These are phyloP conservation scores for Scylla paramamosain DNA, from an alignment of 1,140 invertebrate species.

Conservation along the genomic window DNA sequence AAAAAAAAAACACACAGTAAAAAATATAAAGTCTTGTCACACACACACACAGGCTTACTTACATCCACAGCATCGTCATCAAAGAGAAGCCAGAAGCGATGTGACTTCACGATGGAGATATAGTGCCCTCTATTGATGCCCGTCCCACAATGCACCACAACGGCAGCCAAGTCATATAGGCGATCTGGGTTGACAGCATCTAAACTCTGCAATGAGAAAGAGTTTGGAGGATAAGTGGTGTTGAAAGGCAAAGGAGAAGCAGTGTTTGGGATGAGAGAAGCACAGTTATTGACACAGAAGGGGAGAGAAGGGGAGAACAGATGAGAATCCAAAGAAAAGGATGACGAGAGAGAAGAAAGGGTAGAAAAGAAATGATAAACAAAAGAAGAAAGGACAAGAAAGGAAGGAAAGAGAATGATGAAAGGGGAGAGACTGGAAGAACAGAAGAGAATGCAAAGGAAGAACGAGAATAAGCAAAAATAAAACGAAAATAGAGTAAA, in stretches of 20 bases:
- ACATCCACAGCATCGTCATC: constrained; percentile 99
- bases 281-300: too few relatives aligned
- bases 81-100: constrained; percentile 99
- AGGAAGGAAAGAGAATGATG: not conserved
- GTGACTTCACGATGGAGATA: constrained; percentile 99
- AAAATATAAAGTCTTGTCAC: too few relatives aligned
- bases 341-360: not conserved
- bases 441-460: too few relatives aligned
- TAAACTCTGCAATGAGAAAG: constrained; percentile 88
- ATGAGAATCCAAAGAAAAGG: too few relatives aligned
- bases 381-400: not conserved
- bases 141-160: constrained; percentile 99
- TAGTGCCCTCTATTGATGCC: constrained; percentile 99
- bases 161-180: constrained; percentile 98
- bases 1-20: too few relatives aligned
- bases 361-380: not conserved
- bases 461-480: too few relatives aligned
- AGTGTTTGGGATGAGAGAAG: too few relatives aligned
- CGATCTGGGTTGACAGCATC: constrained; percentile 98
- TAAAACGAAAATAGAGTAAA: too few relatives aligned
- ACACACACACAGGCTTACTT: constrained; percentile 81
- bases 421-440: too few relatives aligned
- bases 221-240: not conserved
- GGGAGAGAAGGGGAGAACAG: too few relatives aligned
- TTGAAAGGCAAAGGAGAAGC: too few relatives aligned